A percentile compares a stretch with the other conserved stretches of the same genome.
phyloP scores from a whole-genome alignment of 2,797 vertebrate species.

The Pogoniulus pusillus region DNA sequence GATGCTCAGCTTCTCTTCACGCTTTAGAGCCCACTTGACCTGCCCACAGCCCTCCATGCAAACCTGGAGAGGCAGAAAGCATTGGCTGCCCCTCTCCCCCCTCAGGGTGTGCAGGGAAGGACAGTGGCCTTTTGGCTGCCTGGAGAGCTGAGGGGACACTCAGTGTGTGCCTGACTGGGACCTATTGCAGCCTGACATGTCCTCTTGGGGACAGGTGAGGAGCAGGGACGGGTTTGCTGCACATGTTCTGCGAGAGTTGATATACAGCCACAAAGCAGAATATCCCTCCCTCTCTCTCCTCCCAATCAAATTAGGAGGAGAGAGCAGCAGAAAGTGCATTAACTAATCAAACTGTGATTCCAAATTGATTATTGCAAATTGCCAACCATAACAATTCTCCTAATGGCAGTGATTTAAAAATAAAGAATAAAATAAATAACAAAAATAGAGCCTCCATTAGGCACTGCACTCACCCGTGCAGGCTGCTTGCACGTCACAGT shows the following conservation, averaged over 20 bases:
- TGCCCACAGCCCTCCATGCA: rapidly evolving
- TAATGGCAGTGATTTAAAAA: slow-evolving; percentile 66
- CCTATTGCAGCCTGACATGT: rapidly evolving
- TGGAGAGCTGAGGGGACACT: neutral
- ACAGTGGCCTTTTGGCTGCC: neutral
- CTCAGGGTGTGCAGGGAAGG: neutral
- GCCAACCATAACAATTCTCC: slow-evolving; percentile 68
- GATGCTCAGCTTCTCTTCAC: neutral
- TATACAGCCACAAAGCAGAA: neutral
- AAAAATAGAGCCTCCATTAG: slow-evolving; percentile 8
- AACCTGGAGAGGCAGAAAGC: neutral
- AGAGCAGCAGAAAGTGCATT: slow-evolving; percentile 71
- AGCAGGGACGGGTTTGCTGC: neutral
- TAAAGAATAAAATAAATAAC: neutral
- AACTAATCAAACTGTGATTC: slow-evolving; percentile 77
- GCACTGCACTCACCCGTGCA: neutral
- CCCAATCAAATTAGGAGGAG: slow-evolving; percentile 58
- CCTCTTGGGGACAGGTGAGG: rapidly evolving
- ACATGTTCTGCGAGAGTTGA: rapidly evolving
- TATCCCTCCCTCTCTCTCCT: neutral
- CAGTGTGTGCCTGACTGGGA: neutral
- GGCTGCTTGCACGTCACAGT: neutral
- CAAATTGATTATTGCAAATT: slow-evolving; percentile 77
- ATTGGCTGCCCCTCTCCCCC: rapidly evolving
- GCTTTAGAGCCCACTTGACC: neutral